A percentile compares a stretch with the other conserved stretches of the same genome.
These are phyloP conservation scores for Drosophila lutescens DNA, from an alignment of 2,888 invertebrate species.

Conservation along the genomic window DNA sequence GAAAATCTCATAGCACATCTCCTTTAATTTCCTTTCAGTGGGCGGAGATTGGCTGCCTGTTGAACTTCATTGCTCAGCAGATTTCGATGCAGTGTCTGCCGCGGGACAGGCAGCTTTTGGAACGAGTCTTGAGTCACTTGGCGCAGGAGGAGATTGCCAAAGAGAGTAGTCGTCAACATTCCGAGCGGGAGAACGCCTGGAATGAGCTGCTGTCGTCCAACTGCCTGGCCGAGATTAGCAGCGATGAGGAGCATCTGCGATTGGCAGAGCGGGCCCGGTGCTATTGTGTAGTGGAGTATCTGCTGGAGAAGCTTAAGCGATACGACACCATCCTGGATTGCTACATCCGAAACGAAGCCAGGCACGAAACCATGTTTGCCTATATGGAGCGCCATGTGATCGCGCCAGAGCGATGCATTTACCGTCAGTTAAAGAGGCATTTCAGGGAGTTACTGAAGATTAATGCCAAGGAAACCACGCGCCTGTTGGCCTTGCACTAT, in stretches of 20 bases:
- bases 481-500: constrained; percentile 87
- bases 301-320: constrained; percentile 87
- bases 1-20: neutral
- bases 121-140: constrained; percentile 87
- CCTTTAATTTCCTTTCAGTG: constrained; percentile 65
- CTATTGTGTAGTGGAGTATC: constrained; percentile 89
- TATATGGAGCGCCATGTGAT: constrained; percentile 85
- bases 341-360: constrained; percentile 87
- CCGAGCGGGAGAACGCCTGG: constrained; percentile 90
- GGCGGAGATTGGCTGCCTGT: constrained; percentile 86
- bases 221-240: constrained; percentile 86
- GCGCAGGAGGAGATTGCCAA: constrained; percentile 84
- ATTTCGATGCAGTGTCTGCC: constrained; percentile 85
- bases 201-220: constrained; percentile 88
- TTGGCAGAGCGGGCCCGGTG: constrained; percentile 88
- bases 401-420: constrained; percentile 84
- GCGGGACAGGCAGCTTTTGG: constrained; percentile 85
- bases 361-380: constrained; percentile 87
- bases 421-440: constrained; percentile 84
- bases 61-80: constrained; percentile 88
- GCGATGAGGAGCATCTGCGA: constrained; percentile 86
- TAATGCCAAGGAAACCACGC: constrained; percentile 87
- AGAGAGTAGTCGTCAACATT: constrained; percentile 85
- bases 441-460: constrained; percentile 86
- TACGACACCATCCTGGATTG: constrained; percentile 88